These are phyloP conservation scores for Blastobasis lacticolella DNA, from an alignment of 2,888 invertebrate genomes.

Conservation along the genomic window DNA sequence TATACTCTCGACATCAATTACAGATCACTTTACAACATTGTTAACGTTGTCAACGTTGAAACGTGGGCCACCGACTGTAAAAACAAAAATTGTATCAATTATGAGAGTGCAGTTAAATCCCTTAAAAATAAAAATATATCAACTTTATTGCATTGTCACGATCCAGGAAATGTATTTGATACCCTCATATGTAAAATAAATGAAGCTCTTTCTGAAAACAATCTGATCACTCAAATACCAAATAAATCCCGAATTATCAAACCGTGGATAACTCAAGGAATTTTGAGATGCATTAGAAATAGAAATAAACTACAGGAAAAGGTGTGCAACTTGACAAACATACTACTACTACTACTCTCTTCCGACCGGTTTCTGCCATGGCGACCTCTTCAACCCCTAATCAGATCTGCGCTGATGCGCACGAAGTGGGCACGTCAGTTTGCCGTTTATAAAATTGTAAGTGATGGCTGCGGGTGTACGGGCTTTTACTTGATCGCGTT, in stretches of 20 bases:
- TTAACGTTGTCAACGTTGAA: neutral
- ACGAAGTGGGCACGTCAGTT: no score
- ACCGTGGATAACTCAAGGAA: neutral
- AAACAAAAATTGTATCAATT: neutral
- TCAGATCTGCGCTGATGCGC: no score
- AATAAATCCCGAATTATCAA: neutral
- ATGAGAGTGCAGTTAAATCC: neutral
- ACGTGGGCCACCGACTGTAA: neutral
- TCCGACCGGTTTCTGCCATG: neutral
- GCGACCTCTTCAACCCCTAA: no score
- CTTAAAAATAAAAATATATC: neutral
- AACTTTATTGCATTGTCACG: neutral
- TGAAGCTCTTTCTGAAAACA: constrained; percentile 3
- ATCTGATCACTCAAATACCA: neutral
- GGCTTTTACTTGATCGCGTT: no score
- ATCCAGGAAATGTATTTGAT: constrained; percentile 3
- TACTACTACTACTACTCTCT: no score
- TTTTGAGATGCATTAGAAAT: neutral
- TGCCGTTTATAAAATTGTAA: no score
- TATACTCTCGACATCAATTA: constrained; percentile 6
- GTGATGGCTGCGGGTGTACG: no score
- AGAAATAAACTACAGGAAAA: neutral
- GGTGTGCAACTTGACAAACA: no score
- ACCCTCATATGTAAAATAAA: neutral
- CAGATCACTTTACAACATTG: constrained; percentile 4